phyloP scores from a whole-genome alignment of 2,113 vertebrate species.

The Myotis davidii region DNA sequence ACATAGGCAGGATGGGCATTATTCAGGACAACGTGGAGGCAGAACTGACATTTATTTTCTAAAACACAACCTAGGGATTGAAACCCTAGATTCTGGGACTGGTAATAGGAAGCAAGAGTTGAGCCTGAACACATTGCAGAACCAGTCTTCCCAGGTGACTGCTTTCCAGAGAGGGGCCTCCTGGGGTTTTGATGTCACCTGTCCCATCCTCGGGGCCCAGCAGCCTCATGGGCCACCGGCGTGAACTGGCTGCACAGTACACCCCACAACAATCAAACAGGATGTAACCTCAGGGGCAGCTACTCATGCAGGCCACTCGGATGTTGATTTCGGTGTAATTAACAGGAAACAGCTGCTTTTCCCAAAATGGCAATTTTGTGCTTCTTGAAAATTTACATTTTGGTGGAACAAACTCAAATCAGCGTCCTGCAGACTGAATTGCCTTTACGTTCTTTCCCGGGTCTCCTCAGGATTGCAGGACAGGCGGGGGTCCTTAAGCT shows the following conservation, averaged over 20 bases:
- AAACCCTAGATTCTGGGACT: background rate
- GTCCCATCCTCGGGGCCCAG: background rate
- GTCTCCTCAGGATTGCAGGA: background rate
- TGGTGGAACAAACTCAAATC: background rate
- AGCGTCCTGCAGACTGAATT: background rate
- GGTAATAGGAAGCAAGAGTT: background rate
- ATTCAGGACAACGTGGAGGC: background rate
- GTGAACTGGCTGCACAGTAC: background rate
- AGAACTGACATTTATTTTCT: background rate
- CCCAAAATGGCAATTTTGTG: background rate
- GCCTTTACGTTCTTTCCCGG: background rate
- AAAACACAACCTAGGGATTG: background rate
- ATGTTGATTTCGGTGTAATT: background rate
- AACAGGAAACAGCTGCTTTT: constrained; percentile 33
- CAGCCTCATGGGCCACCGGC: background rate
- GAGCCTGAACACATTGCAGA: background rate
- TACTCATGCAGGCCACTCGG: background rate
- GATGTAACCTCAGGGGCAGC: background rate
- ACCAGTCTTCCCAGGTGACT: background rate
- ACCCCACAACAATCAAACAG: background rate
- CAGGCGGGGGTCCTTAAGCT: background rate
- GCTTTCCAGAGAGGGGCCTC: background rate
- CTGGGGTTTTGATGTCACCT: background rate
- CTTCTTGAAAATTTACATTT: constrained; percentile 44
- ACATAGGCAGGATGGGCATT: background rate